A percentile compares a stretch with the other conserved stretches of the same genome.
These are phyloP conservation scores for Temnothorax rugatulus DNA, from an alignment of 2,888 invertebrate genomes.

Conservation along the genomic window DNA sequence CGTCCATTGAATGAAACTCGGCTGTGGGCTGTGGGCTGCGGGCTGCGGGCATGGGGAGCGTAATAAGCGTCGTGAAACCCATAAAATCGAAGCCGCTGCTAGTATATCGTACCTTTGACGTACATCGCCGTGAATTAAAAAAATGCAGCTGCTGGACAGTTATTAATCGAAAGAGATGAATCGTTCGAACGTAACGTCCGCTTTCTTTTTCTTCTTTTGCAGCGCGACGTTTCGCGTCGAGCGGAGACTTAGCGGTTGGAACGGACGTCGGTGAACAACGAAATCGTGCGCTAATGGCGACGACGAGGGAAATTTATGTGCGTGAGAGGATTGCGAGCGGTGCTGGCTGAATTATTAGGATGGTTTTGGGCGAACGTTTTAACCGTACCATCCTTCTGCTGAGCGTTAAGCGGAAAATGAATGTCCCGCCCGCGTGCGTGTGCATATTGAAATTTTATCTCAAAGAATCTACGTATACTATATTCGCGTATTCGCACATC, in stretches of 20 bases:
- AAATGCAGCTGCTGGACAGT: neutral
- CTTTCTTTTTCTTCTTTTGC: neutral
- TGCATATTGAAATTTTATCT: slow-evolving; percentile 46
- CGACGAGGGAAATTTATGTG: slow-evolving; percentile 44
- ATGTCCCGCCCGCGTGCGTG: neutral
- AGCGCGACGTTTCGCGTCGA: slow-evolving; percentile 6
- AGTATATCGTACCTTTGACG: neutral
- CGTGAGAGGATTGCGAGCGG: slow-evolving; percentile 43
- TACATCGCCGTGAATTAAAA: neutral
- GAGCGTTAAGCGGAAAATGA: slow-evolving; percentile 42
- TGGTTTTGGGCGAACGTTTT: slow-evolving; percentile 34
- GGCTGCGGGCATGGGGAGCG: neutral
- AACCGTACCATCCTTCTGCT: slow-evolving; percentile 18
- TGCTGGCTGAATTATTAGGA: slow-evolving; percentile 41
- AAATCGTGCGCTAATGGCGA: slow-evolving; percentile 46
- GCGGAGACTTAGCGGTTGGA: slow-evolving; percentile 14
- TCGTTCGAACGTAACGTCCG: neutral
- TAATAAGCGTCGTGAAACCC: slow-evolving; percentile 24
- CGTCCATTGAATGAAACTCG: slow-evolving; percentile 45
- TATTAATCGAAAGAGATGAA: slow-evolving; percentile 26
- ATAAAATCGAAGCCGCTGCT: slow-evolving; percentile 21
- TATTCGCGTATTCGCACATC: neutral
- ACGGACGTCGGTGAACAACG: slow-evolving; percentile 7
- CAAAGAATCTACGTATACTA: neutral
- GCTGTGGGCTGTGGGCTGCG: neutral